Conservation (phyloP, 2,797 vertebrate species). For the Coilia nasus region DNA sequence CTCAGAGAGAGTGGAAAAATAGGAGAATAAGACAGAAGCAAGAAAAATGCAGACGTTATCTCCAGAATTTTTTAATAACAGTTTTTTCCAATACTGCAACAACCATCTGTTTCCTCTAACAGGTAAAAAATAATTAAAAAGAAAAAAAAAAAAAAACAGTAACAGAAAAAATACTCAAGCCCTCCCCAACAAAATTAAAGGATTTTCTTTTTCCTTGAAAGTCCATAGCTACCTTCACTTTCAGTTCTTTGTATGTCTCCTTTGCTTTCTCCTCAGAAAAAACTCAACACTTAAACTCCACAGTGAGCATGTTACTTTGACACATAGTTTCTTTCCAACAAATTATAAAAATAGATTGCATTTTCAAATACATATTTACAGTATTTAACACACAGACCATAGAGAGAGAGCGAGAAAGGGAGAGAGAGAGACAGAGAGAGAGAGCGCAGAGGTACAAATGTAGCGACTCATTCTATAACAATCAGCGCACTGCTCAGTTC, state of each 20-base stretch:
- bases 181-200: conserved; percentile 56
- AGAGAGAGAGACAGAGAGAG: too few species aligned
- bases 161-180: conserved; percentile 11
- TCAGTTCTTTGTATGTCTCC: conserved; percentile 49
- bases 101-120: conserved; percentile 76
- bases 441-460: background rate
- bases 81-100: conserved; percentile 75
- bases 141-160: conserved; percentile 30
- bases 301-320: conserved; percentile 81
- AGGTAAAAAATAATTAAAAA: conserved; percentile 80
- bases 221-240: conserved; percentile 63
- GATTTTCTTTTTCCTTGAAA: conserved; percentile 56
- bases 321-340: conserved; percentile 77
- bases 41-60: conserved; percentile 31
- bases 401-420: conserved; percentile 39
- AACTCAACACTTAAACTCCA: conserved; percentile 75
- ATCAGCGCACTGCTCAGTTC: conserved; percentile 49
- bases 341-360: conserved; percentile 93
- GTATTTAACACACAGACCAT: conserved; percentile 80
- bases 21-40: background rate
- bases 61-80: conserved; percentile 81
- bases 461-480: conserved; percentile 50
- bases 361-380: conserved; percentile 91
- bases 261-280: conserved; percentile 59
- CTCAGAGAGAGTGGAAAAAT: background rate